Base-by-base conservation (phyloP, 2,797 vertebrate species). In the Muscicapa comitata region DNA sequence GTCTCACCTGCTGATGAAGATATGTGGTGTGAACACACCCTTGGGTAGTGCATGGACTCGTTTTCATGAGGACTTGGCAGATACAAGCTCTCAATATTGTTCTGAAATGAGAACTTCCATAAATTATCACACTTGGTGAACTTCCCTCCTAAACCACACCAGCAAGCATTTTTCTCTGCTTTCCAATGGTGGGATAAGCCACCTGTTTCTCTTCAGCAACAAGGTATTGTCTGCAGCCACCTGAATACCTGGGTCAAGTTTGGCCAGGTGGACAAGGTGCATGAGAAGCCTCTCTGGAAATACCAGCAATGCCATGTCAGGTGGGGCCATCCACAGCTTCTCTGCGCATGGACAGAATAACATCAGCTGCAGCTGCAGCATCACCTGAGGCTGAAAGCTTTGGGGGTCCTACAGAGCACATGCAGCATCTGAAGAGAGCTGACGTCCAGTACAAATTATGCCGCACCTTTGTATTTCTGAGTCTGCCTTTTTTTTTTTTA, bases 1-100 rank as follows among this genome's bases (percentile, higher is more conserved):
- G 17, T 71, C 31, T 47, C 62, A 53, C 24, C n/a, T 77, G 14
- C 33, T 51, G 11, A 19, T 76, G 17, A 81, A 68, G 37, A 45
- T 23, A 59, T 0, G 0, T 1, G 0, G 4, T 37, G 17, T 24
- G 35, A 37, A 55, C 12, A 11, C 14, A 61, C 5, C 4, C 7
- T 24, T 48, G 6, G 7, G 4, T 66, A 55, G 14, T 48, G 37
- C 35, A 77, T n/a, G 13, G 33, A 68, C 14, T 50, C 4, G 0
- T 70, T 85, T 54, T 72, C 59, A n/a, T 6, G 5, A 42, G 13
- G 12, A 82, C 87, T 91, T 76, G 74, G 37, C 29, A 58, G 28
- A 24, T 25, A 40, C 2, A 35, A n/a, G 4, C 4, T 43, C 29
- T 38, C 15, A 72, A 61, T 16, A n/a, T 6, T 38, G 10, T 73